These are phyloP conservation scores for Akabosia matsudoensis DNA, from an alignment of 1,140 invertebrate species.

Conservation along the genomic window DNA sequence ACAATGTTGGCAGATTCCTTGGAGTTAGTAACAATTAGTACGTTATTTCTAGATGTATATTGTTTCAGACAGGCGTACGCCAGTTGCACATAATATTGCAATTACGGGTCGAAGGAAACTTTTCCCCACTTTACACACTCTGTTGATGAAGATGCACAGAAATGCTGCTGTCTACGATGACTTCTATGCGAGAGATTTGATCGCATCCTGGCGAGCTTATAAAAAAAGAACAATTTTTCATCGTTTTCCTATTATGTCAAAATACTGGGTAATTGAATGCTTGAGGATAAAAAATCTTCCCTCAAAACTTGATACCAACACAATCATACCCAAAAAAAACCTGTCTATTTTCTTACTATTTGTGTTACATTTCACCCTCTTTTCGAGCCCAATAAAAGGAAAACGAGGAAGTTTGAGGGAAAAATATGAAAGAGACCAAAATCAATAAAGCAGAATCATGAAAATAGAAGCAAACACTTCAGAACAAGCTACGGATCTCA, in stretches of 20 bases:
- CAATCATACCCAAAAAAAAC: background rate
- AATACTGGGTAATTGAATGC: background rate
- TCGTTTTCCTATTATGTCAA: background rate
- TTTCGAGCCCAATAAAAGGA: background rate
- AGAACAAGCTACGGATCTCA: background rate
- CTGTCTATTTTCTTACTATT: background rate
- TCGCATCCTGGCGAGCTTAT: background rate
- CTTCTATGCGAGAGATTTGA: too few species aligned
- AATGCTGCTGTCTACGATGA: too few species aligned
- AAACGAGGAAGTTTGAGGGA: background rate
- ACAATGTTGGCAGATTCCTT: too few species aligned
- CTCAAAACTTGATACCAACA: background rate
- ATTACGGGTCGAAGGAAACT: too few species aligned
- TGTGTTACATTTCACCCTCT: background rate
- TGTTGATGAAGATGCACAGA: too few species aligned
- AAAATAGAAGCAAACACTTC: background rate
- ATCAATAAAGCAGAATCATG: background rate
- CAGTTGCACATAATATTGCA: too few species aligned
- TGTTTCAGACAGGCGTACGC: too few species aligned
- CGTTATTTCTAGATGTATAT: too few species aligned
- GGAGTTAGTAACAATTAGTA: too few species aligned
- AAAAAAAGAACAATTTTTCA: constrained; percentile 1
- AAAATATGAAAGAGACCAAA: background rate
- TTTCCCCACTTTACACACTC: too few species aligned
- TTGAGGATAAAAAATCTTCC: background rate